Base-by-base conservation (phyloP, 2,797 vertebrate species). In the Gadopsis bispinosus region DNA sequence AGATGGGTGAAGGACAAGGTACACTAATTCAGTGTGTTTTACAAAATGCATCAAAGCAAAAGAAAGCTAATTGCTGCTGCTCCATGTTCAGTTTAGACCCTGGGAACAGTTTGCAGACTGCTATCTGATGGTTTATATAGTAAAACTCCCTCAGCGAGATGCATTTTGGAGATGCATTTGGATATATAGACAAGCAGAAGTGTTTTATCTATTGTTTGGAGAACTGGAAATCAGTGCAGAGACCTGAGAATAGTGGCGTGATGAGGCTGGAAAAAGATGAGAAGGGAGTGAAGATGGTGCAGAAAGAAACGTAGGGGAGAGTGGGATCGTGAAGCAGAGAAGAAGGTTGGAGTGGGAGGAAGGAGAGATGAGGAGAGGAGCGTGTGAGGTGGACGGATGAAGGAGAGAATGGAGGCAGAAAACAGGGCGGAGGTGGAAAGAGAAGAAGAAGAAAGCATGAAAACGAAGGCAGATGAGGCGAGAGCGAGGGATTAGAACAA, bases 401-500 rank as follows among this genome's bases (percentile, higher is more conserved):
- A 29, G 41, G 14, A 31, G 39, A 11, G 19, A 17, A 19, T 13
- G 5, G n/a, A 26, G 22, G 14, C 9, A 50, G 1, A 35, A 56
- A 33, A 26, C 14, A 8, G 20, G 29, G 3, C 7, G 29, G 9
- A 67, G 26, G 22, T 45, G 31, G 14, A 48, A 35, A 26, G 17
- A 20, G 6, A 26, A 35, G 8, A 53, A 4, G 53, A 53, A 4
- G 53, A 43, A 41, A 7, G 19, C 7, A 29, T 2, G 7, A 22
- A 50, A 48, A 47, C 0, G 1, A 70, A 73, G 19, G 50, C 22
- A 31, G 11, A 17, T 41, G 48, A 60, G 19, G 26, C 61, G 89
- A 84, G 90, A 67, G n/a, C 56, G 45, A 64, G 37, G 35, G 12
- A 76, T 29, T 4, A 58, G 41, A 79, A 68, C 4, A 69, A 79